Base-by-base conservation (phyloP, 2,888 invertebrate species). In the Pseudococcus jackbeardsleyi region DNA sequence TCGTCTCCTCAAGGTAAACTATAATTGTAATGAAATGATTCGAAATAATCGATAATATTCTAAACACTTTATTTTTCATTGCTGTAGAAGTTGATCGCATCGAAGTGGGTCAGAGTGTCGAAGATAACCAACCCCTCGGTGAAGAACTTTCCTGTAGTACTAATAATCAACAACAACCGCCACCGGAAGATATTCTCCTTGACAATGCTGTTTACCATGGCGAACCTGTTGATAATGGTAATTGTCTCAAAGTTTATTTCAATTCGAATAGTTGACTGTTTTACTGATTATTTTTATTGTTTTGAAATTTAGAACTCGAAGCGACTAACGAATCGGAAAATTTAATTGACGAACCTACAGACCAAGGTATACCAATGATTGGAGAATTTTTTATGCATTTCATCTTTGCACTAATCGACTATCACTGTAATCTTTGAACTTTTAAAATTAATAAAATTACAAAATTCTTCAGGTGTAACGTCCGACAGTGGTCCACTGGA, bases 1-100 rank as follows among this genome's bases (percentile, higher is more conserved):
- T 93, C 93, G 89, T 95, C 94, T 84, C 95, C 94, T 88, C 94
- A 92, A 91, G 92, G 91, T 90, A 50, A 48, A 50, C 3, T 79
- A 39, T 17, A 42, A 42, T 19, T 68, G 50, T 4, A 33, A 59
- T n/a, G 84, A 84, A 54, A 15, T 85, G n/a, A 6, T 7, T 12
- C 19, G 9, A 50, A 50, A 26, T 46, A 42, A n/a, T n/a, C 12
- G 12, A 54, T 17, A 9, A 54, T 19, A 26, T 12, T 22, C 19
- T 15, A 85, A 6, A 39, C 33, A 0, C 33, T 22, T n/a, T 72
- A 9, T 86, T 46, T 39, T 26, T 59, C 3, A 7, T 46, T 26
- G 2, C 15, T 48, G 0, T 42, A 87, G 87, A 87, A 72, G 39
- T 87, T 39, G 87, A 87, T 17, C 22, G 87, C 5, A 87, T 87